Conservation (phyloP, 30 jellyfish, hydroid and myxozoan genomes). For the Chrysaora quinquecirrha region DNA sequence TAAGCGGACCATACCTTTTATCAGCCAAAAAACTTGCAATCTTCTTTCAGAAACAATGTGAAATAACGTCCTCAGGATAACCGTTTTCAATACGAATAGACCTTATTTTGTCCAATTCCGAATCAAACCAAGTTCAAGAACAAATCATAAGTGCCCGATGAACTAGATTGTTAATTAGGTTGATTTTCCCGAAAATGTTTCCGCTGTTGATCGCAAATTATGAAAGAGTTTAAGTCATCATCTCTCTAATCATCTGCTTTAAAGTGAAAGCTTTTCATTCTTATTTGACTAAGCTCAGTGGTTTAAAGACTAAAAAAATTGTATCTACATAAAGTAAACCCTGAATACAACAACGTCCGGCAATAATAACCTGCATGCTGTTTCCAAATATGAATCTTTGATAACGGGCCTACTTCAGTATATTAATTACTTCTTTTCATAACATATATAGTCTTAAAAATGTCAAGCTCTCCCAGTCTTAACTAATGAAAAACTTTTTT, state of each 20-base stretch:
- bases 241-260: not conserved
- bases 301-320: not conserved
- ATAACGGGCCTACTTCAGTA: not conserved
- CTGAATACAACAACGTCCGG: not conserved
- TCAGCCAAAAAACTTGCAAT: no score
- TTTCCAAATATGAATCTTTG: not conserved
- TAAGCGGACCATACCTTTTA: no score
- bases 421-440: not conserved
- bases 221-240: not conserved
- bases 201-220: not conserved
- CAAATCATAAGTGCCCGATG: no score
- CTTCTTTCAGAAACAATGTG: no score
- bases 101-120: no score
- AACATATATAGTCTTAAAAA: not conserved
- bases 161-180: no score
- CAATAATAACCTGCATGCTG: not conserved
- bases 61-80: no score
- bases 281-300: not conserved
- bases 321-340: not conserved
- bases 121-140: no score
- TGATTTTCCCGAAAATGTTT: no score
- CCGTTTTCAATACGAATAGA: no score
- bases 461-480: not conserved
- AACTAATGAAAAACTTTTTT: not conserved
- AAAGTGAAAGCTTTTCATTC: not conserved